These are phyloP conservation scores for Drosophila kanapiae DNA, from an alignment of 1,140 invertebrate genomes.

Conservation along the genomic window DNA sequence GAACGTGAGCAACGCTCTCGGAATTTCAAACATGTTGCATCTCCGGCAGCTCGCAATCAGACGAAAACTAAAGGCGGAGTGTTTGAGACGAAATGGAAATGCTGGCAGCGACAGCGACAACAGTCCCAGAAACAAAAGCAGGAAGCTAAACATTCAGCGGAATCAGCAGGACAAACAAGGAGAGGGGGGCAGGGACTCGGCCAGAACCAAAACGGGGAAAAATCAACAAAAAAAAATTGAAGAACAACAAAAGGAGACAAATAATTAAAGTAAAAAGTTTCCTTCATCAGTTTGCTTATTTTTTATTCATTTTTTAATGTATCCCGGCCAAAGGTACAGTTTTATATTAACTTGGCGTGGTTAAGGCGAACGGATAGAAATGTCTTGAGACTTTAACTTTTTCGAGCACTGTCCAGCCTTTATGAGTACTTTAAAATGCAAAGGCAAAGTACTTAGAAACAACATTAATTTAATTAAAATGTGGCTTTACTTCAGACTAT, in stretches of 20 bases:
- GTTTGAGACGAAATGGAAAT: constrained; percentile 59
- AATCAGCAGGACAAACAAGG: constrained; percentile 73
- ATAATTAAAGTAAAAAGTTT: constrained; percentile 76
- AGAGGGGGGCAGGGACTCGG: neutral
- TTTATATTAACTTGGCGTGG: neutral
- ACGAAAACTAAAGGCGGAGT: constrained; percentile 51
- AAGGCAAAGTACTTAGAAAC: neutral
- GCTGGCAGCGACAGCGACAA: constrained; percentile 57
- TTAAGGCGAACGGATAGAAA: neutral
- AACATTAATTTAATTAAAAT: too few relatives aligned
- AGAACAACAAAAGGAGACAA: constrained; percentile 54
- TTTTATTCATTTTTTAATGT: constrained; percentile 31
- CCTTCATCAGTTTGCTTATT: constrained; percentile 30
- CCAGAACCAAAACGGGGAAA: constrained; percentile 14
- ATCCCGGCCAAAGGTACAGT: neutral
- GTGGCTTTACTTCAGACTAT: too few relatives aligned
- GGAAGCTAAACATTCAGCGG: constrained; percentile 47
- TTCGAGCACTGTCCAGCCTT: neutral
- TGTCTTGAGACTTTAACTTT: neutral
- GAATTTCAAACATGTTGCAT: constrained; percentile 77
- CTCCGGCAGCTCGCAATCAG: constrained; percentile 64
- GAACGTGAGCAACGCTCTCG: constrained; percentile 70
- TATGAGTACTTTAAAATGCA: neutral
- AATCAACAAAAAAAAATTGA: constrained; percentile 11
- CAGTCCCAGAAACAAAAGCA: constrained; percentile 26